phyloP scores from a whole-genome alignment of 2,113 vertebrate species.

The Puffinus mauretanicus region DNA sequence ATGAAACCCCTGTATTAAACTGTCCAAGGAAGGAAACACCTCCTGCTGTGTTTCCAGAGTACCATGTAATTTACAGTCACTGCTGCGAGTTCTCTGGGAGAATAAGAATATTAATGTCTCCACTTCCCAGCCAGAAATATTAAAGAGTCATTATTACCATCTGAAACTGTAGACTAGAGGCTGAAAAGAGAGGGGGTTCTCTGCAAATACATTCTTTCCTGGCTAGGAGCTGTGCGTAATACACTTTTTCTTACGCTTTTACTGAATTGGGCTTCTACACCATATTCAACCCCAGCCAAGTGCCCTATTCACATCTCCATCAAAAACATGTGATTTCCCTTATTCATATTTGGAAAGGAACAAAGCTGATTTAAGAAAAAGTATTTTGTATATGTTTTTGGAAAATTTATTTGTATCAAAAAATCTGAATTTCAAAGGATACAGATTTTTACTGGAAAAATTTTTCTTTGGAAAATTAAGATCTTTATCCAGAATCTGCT shows the following conservation, averaged over 20 bases:
- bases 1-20: background rate
- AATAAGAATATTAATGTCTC: constrained; percentile 17
- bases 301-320: background rate
- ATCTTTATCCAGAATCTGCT: background rate
- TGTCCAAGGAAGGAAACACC: background rate
- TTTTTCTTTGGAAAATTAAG: background rate
- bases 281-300: background rate
- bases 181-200: background rate
- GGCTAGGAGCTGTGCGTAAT: background rate
- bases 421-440: background rate
- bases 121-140: background rate
- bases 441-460: background rate
- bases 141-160: background rate
- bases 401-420: background rate
- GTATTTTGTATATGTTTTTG: background rate
- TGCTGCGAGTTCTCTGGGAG: background rate
- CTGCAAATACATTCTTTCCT: background rate
- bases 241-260: background rate
- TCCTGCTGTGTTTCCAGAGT: background rate
- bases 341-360: background rate
- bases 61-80: background rate
- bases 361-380: background rate
- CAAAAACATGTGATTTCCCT: background rate
- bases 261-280: background rate
- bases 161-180: background rate